Base-by-base conservation (phyloP, 2,113 vertebrate species). In the Cephalopholis sonnerati region DNA sequence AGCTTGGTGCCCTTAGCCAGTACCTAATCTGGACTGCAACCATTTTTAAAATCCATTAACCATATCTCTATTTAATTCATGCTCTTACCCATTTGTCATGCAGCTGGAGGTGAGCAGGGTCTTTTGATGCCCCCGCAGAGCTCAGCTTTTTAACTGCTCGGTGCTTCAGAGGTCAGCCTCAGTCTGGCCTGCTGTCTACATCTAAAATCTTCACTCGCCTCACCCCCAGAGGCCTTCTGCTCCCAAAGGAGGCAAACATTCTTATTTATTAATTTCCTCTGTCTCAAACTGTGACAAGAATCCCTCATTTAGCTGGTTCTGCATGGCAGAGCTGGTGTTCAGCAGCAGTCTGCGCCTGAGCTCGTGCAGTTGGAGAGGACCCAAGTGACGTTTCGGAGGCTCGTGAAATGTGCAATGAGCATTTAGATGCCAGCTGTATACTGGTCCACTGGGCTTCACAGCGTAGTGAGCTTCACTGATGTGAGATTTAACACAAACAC, bases 351-450 rank as follows among this genome's bases (percentile, higher is more conserved):
- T 71, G 68, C 10, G 66, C 54, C 50, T 59, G 63, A 80, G 88
- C 70, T 84, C 57, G 17, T 70, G 70, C 82, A 59, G 84, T 81
- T 83, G 82, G 86, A 85, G 75, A 77, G 61, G 74, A 84, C 89
- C 88, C 84, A 86, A 85, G 83, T 82, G 75, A 73, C 55, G 67
- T 83, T 73, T 44, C 44, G 83, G 74, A 72, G 63, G 32, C 83
- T 83, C 7, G 70, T 74, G 72, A 89, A 90, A 87, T 93, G 91
- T 92, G 90, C 93, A 90, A 20, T 63, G 77, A 93, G 86, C 90
- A 84, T 81, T 82, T 82, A 83, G 75, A 91, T 87, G 79, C 85
- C 91, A 88, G 87, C 90, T 92, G 91, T 83, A 69, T 25, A 7
- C 61, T 10, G 57, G 66, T 74, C 89, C 81, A 7, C 36, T n/a